phyloP scores from a whole-genome alignment of 1,140 invertebrate species.

The Danaus plexippus region DNA sequence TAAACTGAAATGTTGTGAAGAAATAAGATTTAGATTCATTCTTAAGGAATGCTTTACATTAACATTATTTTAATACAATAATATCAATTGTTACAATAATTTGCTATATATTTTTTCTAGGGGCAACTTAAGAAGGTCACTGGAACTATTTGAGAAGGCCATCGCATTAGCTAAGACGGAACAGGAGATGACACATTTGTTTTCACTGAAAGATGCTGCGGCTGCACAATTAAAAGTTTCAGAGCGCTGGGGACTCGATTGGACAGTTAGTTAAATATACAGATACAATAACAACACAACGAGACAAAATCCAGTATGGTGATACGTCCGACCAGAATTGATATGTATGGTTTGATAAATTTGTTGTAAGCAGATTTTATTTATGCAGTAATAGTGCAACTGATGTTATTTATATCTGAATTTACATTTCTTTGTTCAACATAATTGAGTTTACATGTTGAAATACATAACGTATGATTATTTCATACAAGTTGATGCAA shows the following conservation, averaged over 20 bases:
- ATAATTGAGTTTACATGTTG: too few relatives aligned
- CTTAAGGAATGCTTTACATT: too few relatives aligned
- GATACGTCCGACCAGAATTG: conserved; percentile 22
- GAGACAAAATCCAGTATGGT: conserved; percentile 38
- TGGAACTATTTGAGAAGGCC: conserved; percentile 92
- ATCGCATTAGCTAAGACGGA: conserved; percentile 87
- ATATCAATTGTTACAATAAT: too few relatives aligned
- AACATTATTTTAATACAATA: too few relatives aligned
- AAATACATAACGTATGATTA: too few relatives aligned
- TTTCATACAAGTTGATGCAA: too few relatives aligned
- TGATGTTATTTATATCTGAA: too few relatives aligned
- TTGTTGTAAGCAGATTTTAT: too few relatives aligned
- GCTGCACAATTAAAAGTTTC: conserved; percentile 87
- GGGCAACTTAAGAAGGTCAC: conserved; percentile 85
- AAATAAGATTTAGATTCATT: too few relatives aligned
- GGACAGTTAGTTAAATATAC: conserved; percentile 60
- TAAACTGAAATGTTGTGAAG: too few relatives aligned
- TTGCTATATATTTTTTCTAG: conserved; percentile 72
- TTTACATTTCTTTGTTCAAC: too few relatives aligned
- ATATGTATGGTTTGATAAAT: conserved; percentile 4
- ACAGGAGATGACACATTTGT: conserved; percentile 90
- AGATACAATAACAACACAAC: conserved; percentile 26
- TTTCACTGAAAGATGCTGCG: conserved; percentile 88
- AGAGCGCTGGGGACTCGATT: conserved; percentile 79
- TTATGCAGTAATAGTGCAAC: too few relatives aligned